Evolutionary conservation across 2,113 vertebrate genomes (phyloP), one percentile per base, ranked within the genome.

Genomic region (Muscicapa adusta): DNA sequence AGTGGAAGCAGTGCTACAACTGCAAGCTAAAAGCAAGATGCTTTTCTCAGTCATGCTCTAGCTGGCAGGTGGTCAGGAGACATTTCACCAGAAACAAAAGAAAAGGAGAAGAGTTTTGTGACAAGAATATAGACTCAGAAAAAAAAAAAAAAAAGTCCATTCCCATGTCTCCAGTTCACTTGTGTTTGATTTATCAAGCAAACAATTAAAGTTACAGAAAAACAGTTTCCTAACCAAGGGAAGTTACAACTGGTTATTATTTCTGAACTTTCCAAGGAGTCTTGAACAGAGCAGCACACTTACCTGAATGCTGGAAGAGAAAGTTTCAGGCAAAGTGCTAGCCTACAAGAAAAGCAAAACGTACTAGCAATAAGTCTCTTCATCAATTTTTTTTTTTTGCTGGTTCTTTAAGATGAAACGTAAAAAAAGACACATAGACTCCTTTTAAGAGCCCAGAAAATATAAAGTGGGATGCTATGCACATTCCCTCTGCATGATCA

Each of bases 381-480:
- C 12, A 53, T 91, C 9, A n/a, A n/a, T 45, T 20, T 2, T 22
- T 50, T 45, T 76, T 61, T 76, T 43, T 51, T 92, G 12, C 81
- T 85, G 34, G 25, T 83, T 73, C 43, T 92, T 89, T 54, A 67
- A 80, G 31, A 34, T 77, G 57, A 77, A 91, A 73, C 68, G 26
- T 31, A 45, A 91, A 94, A 60, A 42, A 51, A 11, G 3, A 19
- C 33, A 74, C 34, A 51, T 22, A 96, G 85, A 36, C 45, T 84
- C 12, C 31, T 40, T 96, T 85, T 74, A 18, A 83, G 66, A 96
- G 84, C 89, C 84, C 83, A 92, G 54, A 76, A 87, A 54, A 80
- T 68, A 91, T 18, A 25, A 96, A 87, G 68, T 12, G 42, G 85
- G 81, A 85, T 93, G 88, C 25, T 70, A 51, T 20, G 50, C 36